Base-by-base conservation (phyloP, 2,888 invertebrate species). In the Spatulosminthurus flaviceps region DNA sequence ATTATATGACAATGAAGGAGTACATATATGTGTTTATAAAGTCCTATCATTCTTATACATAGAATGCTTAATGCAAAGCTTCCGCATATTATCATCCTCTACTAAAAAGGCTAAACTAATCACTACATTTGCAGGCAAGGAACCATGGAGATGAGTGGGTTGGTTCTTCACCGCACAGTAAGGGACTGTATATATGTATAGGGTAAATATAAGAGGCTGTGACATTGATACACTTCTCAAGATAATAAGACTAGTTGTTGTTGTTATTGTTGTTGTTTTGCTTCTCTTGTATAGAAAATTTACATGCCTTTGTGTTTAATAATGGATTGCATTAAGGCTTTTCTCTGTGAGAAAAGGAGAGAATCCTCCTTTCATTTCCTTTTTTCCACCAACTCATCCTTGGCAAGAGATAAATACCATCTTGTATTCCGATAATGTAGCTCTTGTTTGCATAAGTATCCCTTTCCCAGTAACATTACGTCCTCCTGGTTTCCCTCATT, bases 361-460 rank as follows among this genome's bases (percentile, higher is more conserved):
- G 51, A 51, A 26, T 69, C n/a, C 28, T 11, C 28, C 29, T 69
- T 24, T n/a, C 28, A 24, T 16, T 70, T 4, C 70, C 41, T 67
- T 28, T 28, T 29, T 67, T 67, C 28, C 67, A n/a, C 67, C 67
- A 26, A 28, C 28, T 67, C 29, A 67, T 26, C 26, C 67, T 67
- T n/a, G 19, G 29, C 11, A 28, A 11, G 29, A 29, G n/a, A 26
- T 28, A 67, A n/a, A n/a, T 1, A 2, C n/a, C 19, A 67, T 24
- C 29, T 28, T 29, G 29, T 67, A 29, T 67, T 28, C 29, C 28
- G n/a, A 19, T 22, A 67, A 19, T 67, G 67, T 67, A 67, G 19
- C 19, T 28, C 24, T n/a, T 67, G 28, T 24, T 29, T 67, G 19
- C 67, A 67, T 28, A 29, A 26, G 67, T 28, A 28, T 4, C 7